These are phyloP conservation scores for Girardinus metallicus DNA, from an alignment of 2,797 vertebrate species.

Conservation along the genomic window DNA sequence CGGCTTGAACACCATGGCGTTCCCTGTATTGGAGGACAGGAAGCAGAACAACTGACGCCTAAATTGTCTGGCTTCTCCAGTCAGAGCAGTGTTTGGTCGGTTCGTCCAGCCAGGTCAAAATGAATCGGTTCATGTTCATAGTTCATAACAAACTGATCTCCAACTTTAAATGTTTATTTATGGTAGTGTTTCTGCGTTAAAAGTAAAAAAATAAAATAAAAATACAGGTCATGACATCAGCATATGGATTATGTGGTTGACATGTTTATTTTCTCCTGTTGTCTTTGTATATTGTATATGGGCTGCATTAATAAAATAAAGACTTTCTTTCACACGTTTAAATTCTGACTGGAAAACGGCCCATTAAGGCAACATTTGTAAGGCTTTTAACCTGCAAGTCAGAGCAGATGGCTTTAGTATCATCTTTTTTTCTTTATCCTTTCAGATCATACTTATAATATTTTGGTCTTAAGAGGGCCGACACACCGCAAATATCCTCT, in stretches of 20 bases:
- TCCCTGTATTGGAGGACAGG: conserved; percentile 79
- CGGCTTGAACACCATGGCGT: conserved; percentile 96
- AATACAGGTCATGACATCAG: too few species aligned
- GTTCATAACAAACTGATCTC: neutral
- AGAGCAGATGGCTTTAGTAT: neutral
- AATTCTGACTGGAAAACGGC: neutral
- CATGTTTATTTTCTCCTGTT: too few species aligned
- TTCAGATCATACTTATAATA: neutral
- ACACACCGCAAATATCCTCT: neutral
- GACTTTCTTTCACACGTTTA: neutral
- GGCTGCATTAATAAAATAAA: neutral
- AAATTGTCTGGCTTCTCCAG: neutral
- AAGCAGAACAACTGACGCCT: neutral
- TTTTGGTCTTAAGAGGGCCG: neutral
- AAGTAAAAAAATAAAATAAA: too few species aligned
- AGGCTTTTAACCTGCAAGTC: neutral
- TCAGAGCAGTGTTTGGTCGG: neutral
- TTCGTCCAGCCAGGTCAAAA: neutral
- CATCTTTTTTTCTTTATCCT: neutral
- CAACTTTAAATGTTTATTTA: neutral
- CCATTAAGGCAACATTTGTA: neutral
- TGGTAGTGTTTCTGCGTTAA: neutral
- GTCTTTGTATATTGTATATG: too few species aligned
- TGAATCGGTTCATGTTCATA: neutral
- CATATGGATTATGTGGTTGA: too few species aligned